Conservation (phyloP, 2,113 vertebrate species). For the Elephantulus edwardii region DNA sequence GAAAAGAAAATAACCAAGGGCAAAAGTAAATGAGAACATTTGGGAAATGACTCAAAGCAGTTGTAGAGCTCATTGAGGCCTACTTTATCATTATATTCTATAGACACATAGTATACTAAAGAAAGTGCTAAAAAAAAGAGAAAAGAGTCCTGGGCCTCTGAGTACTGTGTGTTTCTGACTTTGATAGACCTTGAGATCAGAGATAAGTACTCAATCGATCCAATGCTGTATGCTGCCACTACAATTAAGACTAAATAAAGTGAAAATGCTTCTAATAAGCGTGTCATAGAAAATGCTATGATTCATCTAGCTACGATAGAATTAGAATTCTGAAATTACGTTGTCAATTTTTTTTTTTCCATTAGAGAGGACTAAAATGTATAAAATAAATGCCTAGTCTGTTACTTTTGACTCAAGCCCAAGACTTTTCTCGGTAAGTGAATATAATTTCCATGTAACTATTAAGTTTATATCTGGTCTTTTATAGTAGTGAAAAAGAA, state of each 20-base stretch:
- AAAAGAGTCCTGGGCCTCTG: not conserved
- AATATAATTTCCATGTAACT: constrained; percentile 15
- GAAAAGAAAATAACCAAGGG: not conserved
- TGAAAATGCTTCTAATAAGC: not conserved
- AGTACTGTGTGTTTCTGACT: not conserved
- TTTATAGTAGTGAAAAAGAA: not conserved
- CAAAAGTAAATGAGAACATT: not conserved
- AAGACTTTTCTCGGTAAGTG: constrained; percentile 36
- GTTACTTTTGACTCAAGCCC: constrained; percentile 40
- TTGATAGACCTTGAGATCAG: constrained; percentile 29
- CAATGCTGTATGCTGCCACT: accelerated
- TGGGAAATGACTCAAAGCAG: not conserved
- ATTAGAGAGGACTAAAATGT: constrained; percentile 10
- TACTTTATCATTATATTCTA: constrained; percentile 22
- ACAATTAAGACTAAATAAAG: constrained; percentile 27
- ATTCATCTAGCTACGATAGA: not conserved
- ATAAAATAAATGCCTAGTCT: not conserved
- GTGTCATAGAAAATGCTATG: constrained; percentile 1
- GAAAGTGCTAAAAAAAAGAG: too few relatives aligned
- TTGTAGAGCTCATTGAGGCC: not conserved
- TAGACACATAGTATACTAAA: not conserved
- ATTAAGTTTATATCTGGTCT: constrained; percentile 20
- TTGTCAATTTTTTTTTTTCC: constrained; percentile 9
- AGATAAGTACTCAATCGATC: not conserved
- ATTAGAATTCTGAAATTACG: constrained; percentile 47